Evolutionary conservation across 2,797 vertebrate genomes (phyloP), one percentile per base, ranked within the genome.

Genomic region (Melanotaenia boesemani): DNA sequence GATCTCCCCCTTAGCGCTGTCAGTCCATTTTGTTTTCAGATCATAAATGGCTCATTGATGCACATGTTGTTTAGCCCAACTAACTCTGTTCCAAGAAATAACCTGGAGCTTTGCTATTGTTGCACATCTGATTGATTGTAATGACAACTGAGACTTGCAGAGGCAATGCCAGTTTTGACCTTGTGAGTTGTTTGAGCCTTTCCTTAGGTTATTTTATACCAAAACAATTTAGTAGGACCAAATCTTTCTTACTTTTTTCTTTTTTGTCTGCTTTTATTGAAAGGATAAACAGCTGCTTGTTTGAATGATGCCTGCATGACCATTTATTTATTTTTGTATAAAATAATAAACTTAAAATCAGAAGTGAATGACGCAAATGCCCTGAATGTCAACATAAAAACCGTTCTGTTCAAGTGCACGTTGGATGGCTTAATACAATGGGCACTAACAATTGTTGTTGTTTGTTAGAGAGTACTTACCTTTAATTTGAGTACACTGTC

Each of bases 381-480:
- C 55, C 78, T 11, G 67, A 79, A 77, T 62, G 63, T 77, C 72
- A 76, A 75, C 63, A 72, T 56, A 58, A 66, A 78, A 74, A 70
- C 6, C 0, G 8, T 52, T 70, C 28, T 44, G 72, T 79, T 91
- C 82, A 85, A 91, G 86, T 85, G 72, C 71, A 75, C 58, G 71
- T 63, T 70, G 72, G 71, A 72, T 67, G 73, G 79, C 69, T 86
- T 64, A 75, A 60, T 77, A 89, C 86, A 91, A 91, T 85, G 73
- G 61, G 69, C 66, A 61, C 75, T 36, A 72, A 85, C 79, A 88
- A 86, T 87, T 80, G 69, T 73, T 80, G 58, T 73, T 90, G 79
- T 90, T 85, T 85, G 74, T 70, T 84, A 65, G 58, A 91, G 88
- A 76, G 88, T 82, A 71, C 90, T 91, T 90, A 80, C 67, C 58